phyloP scores from a whole-genome alignment of 2,113 vertebrate species.

The Cyanocitta stelleri region DNA sequence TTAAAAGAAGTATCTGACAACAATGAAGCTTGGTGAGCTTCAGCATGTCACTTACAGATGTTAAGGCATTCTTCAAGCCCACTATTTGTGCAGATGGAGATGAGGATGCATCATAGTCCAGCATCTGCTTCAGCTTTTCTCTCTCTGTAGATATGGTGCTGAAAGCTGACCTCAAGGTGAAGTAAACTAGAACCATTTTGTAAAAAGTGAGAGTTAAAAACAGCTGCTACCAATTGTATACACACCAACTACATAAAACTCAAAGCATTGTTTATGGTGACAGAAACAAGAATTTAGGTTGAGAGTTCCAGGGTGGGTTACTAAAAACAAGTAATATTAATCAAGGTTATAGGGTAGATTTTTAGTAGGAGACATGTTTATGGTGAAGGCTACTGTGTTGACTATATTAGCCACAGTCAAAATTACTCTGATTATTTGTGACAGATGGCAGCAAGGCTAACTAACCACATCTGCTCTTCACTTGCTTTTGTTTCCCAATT shows the following conservation, averaged over 20 bases:
- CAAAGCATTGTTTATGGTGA: background rate
- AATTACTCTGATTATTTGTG: conserved; percentile 50
- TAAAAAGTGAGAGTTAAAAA: conserved; percentile 36
- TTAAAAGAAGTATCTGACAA: background rate
- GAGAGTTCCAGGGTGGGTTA: background rate
- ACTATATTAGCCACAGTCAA: conserved; percentile 25
- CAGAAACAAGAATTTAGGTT: background rate
- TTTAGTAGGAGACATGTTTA: conserved; percentile 14
- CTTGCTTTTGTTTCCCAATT: conserved; percentile 49
- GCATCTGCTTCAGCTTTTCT: conserved; percentile 85
- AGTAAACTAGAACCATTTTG: conserved; percentile 74
- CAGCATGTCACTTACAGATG: conserved; percentile 78
- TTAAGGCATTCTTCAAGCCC: conserved; percentile 88
- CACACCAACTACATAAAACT: background rate
- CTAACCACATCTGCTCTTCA: conserved; percentile 42
- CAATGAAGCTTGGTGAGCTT: background rate
- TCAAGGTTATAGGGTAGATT: background rate
- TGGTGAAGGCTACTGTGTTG: background rate
- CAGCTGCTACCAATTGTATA: background rate
- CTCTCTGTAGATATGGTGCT: conserved; percentile 82
- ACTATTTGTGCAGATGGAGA: conserved; percentile 85
- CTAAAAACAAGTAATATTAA: conserved; percentile 2
- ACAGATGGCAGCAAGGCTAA: conserved; percentile 49
- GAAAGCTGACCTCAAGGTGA: conserved; percentile 87
- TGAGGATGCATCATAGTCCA: conserved; percentile 81